Evolutionary conservation across 1,140 invertebrate species (phyloP).

Genomic region (Venturia canescens): DNA sequence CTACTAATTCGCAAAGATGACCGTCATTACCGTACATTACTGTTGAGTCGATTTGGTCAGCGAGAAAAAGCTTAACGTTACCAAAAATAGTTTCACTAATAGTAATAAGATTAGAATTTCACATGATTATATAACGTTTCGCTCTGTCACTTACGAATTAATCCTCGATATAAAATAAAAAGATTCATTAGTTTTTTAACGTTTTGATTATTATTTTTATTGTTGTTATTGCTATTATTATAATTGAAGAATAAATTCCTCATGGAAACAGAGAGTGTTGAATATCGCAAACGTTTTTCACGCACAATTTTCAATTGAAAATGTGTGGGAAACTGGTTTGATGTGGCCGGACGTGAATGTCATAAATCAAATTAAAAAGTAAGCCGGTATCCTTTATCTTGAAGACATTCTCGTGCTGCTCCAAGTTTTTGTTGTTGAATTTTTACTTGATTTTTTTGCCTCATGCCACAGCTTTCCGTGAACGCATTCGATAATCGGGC

Average conservation of each 20-base stretch:
- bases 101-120: background rate
- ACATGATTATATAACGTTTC: too few relatives aligned
- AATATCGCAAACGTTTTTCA: too few relatives aligned
- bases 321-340: background rate
- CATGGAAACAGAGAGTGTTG: background rate
- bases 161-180: too few relatives aligned
- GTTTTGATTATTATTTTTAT: too few relatives aligned
- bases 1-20: background rate
- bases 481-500: conserved; percentile 42
- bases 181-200: too few relatives aligned
- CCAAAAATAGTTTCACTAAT: background rate
- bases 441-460: background rate
- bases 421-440: conserved; percentile 2
- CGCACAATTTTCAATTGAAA: background rate
- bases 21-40: conserved; percentile 23
- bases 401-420: conserved; percentile 14
- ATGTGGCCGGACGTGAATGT: background rate
- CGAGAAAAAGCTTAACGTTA: background rate
- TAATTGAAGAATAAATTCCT: too few relatives aligned
- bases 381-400: background rate
- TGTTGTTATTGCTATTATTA: too few relatives aligned
- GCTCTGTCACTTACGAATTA: too few relatives aligned
- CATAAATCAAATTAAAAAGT: background rate
- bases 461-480: conserved; percentile 15
- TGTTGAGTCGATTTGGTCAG: too few relatives aligned